Conservation (phyloP, 2,113 vertebrate genomes). For the Trinectes maculatus region DNA sequence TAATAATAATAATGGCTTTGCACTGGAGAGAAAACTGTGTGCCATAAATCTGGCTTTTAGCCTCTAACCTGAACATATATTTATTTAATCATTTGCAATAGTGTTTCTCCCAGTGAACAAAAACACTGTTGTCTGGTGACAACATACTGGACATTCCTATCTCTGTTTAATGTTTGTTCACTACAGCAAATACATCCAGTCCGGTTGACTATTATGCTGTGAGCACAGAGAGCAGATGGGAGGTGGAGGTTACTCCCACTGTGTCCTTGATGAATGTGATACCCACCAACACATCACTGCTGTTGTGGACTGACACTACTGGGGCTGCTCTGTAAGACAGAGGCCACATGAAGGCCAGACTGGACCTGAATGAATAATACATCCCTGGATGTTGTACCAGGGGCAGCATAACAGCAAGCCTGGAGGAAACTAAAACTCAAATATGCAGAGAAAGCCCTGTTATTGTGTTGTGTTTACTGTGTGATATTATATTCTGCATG, state of each 20-base stretch:
- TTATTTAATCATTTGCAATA: neutral
- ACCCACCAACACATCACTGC: constrained; percentile 44
- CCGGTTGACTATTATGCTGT: constrained; percentile 22
- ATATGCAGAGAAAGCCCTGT: constrained; percentile 32
- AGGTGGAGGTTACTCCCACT: constrained; percentile 39
- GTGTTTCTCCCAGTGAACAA: constrained; percentile 5
- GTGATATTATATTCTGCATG: constrained; percentile 16
- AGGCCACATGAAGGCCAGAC: constrained; percentile 57
- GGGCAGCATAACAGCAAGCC: constrained; percentile 16
- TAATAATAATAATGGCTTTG: too few relatives aligned
- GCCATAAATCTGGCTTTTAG: neutral
- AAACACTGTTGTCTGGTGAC: neutral
- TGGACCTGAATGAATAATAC: constrained; percentile 51
- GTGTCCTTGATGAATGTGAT: constrained; percentile 65
- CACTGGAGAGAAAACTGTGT: neutral
- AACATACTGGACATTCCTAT: constrained; percentile 5
- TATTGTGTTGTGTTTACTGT: constrained; percentile 34
- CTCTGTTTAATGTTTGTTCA: constrained; percentile 29
- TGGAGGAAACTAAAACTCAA: constrained; percentile 2
- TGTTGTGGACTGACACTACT: constrained; percentile 32
- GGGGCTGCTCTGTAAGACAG: constrained; percentile 23
- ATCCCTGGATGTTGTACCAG: constrained; percentile 46
- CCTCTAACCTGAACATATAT: neutral
- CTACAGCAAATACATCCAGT: constrained; percentile 4
- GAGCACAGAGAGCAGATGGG: constrained; percentile 43